phyloP scores from a whole-genome alignment of 2,888 invertebrate species.

The Drepana falcataria region DNA sequence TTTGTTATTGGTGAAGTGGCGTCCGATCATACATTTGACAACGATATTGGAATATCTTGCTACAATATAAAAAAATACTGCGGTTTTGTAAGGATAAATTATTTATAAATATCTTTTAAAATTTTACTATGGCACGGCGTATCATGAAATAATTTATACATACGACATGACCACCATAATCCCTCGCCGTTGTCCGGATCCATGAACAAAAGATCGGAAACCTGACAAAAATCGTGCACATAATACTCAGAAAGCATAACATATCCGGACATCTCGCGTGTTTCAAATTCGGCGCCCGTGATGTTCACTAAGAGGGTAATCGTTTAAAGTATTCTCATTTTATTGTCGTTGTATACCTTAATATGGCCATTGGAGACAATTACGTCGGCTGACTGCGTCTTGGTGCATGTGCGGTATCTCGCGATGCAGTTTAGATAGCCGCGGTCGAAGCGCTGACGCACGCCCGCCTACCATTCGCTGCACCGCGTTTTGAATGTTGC shows the following conservation, averaged over 20 bases:
- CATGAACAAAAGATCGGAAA: too few relatives aligned
- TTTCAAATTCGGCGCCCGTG: background rate
- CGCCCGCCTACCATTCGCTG: constrained; percentile 7
- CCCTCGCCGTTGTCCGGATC: too few relatives aligned
- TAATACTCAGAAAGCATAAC: background rate
- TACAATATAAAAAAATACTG: too few relatives aligned
- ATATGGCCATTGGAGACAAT: constrained; percentile 60
- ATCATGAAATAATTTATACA: too few relatives aligned
- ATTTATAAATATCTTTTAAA: too few relatives aligned
- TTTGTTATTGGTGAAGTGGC: too few relatives aligned
- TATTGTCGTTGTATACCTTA: constrained; percentile 28
- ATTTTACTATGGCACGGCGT: too few relatives aligned
- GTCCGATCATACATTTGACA: too few relatives aligned
- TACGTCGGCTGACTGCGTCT: constrained; percentile 38
- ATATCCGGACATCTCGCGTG: background rate
- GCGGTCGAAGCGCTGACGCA: constrained; percentile 20
- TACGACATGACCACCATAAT: too few relatives aligned
- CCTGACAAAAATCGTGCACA: too few relatives aligned
- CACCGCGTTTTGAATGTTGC: constrained; percentile 4
- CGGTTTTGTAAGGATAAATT: too few relatives aligned
- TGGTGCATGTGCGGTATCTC: constrained; percentile 22
- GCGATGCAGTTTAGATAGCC: constrained; percentile 66
- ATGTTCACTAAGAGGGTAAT: constrained; percentile 19
- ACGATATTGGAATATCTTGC: too few relatives aligned
- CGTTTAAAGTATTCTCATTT: constrained; percentile 35